Evolutionary conservation across 1,140 invertebrate genomes (phyloP), one percentile per base, ranked within the genome.

Genomic region (Drosophila oshimai): DNA sequence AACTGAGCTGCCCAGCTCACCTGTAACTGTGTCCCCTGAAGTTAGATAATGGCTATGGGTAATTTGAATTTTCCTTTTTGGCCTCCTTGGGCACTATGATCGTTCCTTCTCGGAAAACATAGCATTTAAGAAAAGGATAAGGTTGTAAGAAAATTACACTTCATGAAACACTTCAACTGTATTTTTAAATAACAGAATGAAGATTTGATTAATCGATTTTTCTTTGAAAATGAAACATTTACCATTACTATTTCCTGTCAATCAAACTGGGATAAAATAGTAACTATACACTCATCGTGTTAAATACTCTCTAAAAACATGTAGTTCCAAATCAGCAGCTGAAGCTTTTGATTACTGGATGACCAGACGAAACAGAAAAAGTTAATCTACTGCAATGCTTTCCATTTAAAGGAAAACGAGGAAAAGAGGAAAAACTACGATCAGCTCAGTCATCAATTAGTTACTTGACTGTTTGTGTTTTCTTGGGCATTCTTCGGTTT

Each of bases 381-480:
- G 13, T 37, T 18, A 12, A 36, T 41, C 9, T 33, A 31, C 28
- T 28, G 5, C 26, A 29, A 15, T 37, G 7, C 3, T 4, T 13
- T 2, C n/a, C 9, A 45, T 22, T 20, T 26, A 22, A 24, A 18
- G 10, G 17, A 53, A 60, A 39, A 9, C 3, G 2, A 4, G 5
- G 6, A 24, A 13, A 29, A 20, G 15, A n/a, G n/a, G n/a, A n/a
- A n/a, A 39, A 65, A 47, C 33, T 24, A 18, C 45, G 53, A 36
- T 46, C 45, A 49, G 44, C 53, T 29, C 36, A 29, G 69, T 72
- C 69, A 72, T 72, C 68, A 72, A 72, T 72, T 72, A 72, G 68
- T 51, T 60, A 39, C 58, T 20, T 13, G 41, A 33, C 42, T 20
- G 36, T 49, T 65, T 57, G 29, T 46, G 18, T 49, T 55, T 39